Evolutionary conservation across 2,797 vertebrate species (phyloP).

Genomic region (Otolemur crassicaudatus): DNA sequence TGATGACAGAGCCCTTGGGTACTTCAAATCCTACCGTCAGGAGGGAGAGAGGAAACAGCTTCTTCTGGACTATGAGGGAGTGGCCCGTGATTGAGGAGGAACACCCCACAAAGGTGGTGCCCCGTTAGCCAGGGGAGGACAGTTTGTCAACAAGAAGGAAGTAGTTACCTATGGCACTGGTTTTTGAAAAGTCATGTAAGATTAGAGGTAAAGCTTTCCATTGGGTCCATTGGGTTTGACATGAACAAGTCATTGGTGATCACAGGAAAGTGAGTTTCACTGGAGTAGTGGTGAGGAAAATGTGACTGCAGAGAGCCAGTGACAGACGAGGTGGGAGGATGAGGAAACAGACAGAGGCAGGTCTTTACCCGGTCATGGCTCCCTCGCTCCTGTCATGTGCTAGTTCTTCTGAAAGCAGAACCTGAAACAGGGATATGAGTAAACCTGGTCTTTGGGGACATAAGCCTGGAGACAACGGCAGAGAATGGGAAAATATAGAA

Average conservation of each 20-base stretch:
- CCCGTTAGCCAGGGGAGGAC: not conserved
- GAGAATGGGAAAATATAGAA: not conserved
- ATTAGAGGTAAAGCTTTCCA: not conserved
- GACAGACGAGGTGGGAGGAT: not conserved
- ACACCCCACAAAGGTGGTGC: not conserved
- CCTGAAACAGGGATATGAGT: not conserved
- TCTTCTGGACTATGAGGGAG: not conserved
- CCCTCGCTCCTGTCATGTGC: not conserved
- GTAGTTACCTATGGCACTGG: no score
- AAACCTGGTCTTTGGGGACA: not conserved
- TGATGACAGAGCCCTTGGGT: not conserved
- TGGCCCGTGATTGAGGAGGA: not conserved
- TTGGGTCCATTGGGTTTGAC: not conserved
- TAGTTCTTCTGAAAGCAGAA: not conserved
- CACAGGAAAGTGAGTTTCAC: not conserved
- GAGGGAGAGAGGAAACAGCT: not conserved
- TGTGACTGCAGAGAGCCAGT: not conserved
- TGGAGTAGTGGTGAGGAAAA: not conserved
- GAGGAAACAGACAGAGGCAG: not conserved
- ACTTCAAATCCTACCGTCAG: not conserved
- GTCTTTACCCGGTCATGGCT: not conserved
- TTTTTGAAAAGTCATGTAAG: not conserved
- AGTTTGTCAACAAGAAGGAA: not conserved
- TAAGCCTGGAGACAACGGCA: not conserved
- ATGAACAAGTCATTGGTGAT: not conserved